These are phyloP conservation scores for Atta cephalotes DNA, from an alignment of 1,140 invertebrate genomes.

Conservation along the genomic window DNA sequence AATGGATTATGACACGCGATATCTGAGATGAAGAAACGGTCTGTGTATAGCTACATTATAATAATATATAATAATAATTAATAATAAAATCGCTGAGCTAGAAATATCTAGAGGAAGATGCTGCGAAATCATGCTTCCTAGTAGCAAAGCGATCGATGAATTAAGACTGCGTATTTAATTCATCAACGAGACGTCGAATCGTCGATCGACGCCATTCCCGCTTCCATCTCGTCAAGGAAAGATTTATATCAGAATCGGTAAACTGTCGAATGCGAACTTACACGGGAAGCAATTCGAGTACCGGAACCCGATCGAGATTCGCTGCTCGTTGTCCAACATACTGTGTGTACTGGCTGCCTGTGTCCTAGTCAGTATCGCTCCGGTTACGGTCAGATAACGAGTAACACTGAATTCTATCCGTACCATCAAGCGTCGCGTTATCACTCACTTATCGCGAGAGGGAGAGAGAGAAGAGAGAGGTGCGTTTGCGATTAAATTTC, in stretches of 20 bases:
- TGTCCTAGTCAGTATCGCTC: conserved; percentile 36
- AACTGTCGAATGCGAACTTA: conserved; percentile 22
- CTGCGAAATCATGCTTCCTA: conserved; percentile 12
- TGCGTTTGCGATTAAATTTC: conserved; percentile 42
- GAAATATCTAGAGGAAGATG: conserved; percentile 14
- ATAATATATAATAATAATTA: neutral
- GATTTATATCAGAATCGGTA: neutral
- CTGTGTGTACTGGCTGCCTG: neutral
- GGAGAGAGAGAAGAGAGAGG: conserved; percentile 13
- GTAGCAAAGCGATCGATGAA: conserved; percentile 20
- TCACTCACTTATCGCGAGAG: conserved; percentile 69
- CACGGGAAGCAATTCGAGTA: conserved; percentile 54
- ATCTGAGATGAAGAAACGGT: neutral
- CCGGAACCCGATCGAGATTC: conserved; percentile 45
- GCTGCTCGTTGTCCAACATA: conserved; percentile 59
- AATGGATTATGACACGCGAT: neutral
- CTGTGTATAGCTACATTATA: neutral
- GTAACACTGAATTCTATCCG: conserved; percentile 69
- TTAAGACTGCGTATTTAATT: conserved; percentile 25
- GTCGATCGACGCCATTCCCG: neutral
- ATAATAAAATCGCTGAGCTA: neutral
- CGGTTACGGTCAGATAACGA: conserved; percentile 65
- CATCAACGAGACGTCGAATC: neutral
- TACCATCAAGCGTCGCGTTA: conserved; percentile 66
- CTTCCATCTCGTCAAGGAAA: neutral